Percentiles rank a stretch among this genome's conserved stretches.
Conservation (phyloP, 2,113 vertebrate genomes). For the Pogona vitticeps region DNA sequence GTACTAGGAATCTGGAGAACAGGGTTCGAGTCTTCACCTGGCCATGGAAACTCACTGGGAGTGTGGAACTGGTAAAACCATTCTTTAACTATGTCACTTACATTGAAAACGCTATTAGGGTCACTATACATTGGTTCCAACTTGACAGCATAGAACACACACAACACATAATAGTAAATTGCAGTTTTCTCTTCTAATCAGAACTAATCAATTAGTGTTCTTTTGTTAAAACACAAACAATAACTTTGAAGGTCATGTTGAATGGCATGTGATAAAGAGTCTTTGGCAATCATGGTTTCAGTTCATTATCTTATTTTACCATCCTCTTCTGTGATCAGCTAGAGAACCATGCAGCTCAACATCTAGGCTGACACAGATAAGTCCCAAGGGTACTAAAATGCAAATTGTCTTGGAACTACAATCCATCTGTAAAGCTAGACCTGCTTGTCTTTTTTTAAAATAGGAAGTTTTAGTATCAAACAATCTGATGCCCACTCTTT, state of each 20-base stretch:
- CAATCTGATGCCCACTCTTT: constrained; percentile 16
- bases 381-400: background rate
- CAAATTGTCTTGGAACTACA: constrained; percentile 3
- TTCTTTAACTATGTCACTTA: too few relatives aligned
- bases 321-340: background rate
- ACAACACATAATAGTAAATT: too few relatives aligned
- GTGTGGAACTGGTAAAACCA: too few relatives aligned
- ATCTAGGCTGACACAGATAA: background rate
- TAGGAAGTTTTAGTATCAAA: background rate
- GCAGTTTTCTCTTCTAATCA: background rate
- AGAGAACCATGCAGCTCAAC: constrained; percentile 15
- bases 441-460: background rate
- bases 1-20: too few relatives aligned
- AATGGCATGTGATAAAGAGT: constrained; percentile 18
- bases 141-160: too few relatives aligned
- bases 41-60: too few relatives aligned
- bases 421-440: background rate
- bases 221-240: constrained; percentile 28
- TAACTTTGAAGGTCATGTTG: constrained; percentile 1
- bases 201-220: background rate
- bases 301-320: background rate
- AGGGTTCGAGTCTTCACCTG: too few relatives aligned
- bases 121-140: too few relatives aligned
- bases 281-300: background rate
- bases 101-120: too few relatives aligned